A percentile compares a stretch with the other conserved stretches of the same genome.
phyloP scores from a whole-genome alignment of 2,888 invertebrate genomes.

The Acrocyrtus sp. region DNA sequence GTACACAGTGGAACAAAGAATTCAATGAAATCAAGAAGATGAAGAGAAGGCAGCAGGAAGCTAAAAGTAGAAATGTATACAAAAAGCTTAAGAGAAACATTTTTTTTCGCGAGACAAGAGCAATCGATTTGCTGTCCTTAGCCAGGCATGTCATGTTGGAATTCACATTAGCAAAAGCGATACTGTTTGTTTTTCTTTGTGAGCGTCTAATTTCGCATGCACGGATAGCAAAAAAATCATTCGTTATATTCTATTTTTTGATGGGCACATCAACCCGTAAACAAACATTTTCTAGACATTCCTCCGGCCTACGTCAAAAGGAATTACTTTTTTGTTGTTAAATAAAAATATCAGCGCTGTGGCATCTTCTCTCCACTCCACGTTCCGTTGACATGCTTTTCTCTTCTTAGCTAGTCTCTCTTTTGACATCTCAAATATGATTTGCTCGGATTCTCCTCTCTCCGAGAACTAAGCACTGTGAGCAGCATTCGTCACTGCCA shows the following conservation, averaged over 20 bases:
- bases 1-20: constrained; percentile 22
- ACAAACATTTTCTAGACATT: too few species aligned
- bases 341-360: constrained; percentile 25
- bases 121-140: constrained; percentile 43
- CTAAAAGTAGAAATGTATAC: constrained; percentile 1
- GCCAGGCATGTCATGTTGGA: constrained; percentile 33
- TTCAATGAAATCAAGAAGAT: constrained; percentile 29
- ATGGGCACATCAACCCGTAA: too few species aligned
- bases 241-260: too few species aligned
- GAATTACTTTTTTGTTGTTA: constrained; percentile 16
- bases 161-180: constrained; percentile 44
- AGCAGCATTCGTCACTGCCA: constrained; percentile 42
- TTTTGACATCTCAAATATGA: constrained; percentile 49
- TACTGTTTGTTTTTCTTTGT: constrained; percentile 28
- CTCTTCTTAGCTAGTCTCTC: constrained; percentile 33
- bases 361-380: too few species aligned
- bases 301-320: too few species aligned
- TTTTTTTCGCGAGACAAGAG: constrained; percentile 32
- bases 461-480: too few species aligned
- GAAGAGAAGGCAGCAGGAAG: constrained; percentile 9
- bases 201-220: constrained; percentile 37
- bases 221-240: constrained; percentile 19
- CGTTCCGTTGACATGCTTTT: constrained; percentile 35
- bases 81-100: neutral
- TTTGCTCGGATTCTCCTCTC: constrained; percentile 46